phyloP scores from a whole-genome alignment of 2,797 vertebrate genomes.

The Paramormyrops hopkinsi region DNA sequence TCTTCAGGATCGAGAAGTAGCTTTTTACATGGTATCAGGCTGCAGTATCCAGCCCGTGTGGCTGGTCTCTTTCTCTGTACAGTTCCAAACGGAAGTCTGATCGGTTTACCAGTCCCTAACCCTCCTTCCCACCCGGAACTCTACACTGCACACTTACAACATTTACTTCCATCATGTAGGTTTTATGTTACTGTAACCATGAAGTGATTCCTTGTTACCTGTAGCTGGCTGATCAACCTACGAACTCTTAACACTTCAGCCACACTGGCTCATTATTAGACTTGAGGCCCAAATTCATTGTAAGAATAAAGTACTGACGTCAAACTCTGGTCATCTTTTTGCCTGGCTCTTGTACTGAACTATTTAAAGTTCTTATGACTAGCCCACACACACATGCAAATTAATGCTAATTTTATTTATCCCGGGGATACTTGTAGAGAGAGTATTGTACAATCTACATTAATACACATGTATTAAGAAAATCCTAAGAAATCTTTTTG shows the following conservation, averaged over 20 bases:
- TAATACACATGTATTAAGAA: not conserved
- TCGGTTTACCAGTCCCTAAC: not conserved
- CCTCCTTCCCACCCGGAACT: not conserved
- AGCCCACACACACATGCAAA: not conserved
- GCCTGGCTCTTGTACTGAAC: not conserved
- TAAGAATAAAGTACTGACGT: not conserved
- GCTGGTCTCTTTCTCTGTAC: not conserved
- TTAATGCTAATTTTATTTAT: not conserved
- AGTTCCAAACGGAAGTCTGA: not conserved
- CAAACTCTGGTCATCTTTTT: not conserved
- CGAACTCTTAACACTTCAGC: not conserved
- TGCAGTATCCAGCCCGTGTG: not conserved
- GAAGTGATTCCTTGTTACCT: not conserved
- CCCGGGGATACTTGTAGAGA: not conserved
- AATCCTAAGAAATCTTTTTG: not conserved
- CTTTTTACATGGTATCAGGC: not conserved
- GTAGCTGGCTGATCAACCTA: not conserved
- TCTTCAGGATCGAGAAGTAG: not conserved
- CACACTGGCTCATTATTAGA: not conserved
- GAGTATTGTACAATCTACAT: not conserved
- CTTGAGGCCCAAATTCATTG: not conserved
- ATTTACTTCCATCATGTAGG: not conserved
- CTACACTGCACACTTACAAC: not conserved
- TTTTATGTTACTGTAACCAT: not conserved
- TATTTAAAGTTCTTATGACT: not conserved